Evolutionary conservation across 30 jellyfish, hydroid and myxozoan genomes (phyloP).

Genomic region (Aurelia aurita complex sp. Pacific): DNA sequence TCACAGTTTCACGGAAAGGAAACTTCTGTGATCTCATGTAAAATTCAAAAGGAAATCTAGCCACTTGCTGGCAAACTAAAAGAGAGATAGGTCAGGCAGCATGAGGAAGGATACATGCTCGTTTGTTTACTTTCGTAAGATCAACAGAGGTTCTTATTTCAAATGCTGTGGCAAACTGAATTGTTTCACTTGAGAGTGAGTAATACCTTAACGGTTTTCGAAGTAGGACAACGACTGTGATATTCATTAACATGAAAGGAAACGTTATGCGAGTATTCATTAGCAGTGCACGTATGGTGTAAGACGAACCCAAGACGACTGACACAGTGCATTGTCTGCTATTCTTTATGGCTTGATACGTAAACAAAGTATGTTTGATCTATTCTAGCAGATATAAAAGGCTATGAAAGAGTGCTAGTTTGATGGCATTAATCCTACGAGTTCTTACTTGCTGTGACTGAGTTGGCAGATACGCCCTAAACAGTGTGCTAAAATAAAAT

Average conservation of each 20-base stretch:
- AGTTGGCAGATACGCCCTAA: too few relatives aligned
- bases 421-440: too few relatives aligned
- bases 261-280: slow-evolving; percentile 4
- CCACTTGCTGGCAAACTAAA: slow-evolving; percentile 42
- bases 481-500: too few relatives aligned
- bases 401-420: too few relatives aligned
- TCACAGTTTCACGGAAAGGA: slow-evolving; percentile 27
- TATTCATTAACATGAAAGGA: background rate
- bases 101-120: slow-evolving; percentile 49
- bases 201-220: slow-evolving; percentile 34
- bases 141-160: slow-evolving; percentile 50
- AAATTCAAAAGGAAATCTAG: slow-evolving; percentile 14
- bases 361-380: too few relatives aligned
- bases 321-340: slow-evolving; percentile 18
- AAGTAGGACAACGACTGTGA: slow-evolving; percentile 25
- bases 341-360: too few relatives aligned
- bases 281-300: background rate
- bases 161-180: slow-evolving; percentile 22
- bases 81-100: slow-evolving; percentile 33
- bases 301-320: too few relatives aligned
- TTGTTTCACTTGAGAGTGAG: slow-evolving; percentile 26
- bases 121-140: slow-evolving; percentile 50
- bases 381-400: too few relatives aligned
- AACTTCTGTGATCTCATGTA: slow-evolving; percentile 18
- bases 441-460: too few relatives aligned